Evolutionary conservation across 2,797 vertebrate genomes (phyloP).

Genomic region (Petrocephalus sullivani): DNA sequence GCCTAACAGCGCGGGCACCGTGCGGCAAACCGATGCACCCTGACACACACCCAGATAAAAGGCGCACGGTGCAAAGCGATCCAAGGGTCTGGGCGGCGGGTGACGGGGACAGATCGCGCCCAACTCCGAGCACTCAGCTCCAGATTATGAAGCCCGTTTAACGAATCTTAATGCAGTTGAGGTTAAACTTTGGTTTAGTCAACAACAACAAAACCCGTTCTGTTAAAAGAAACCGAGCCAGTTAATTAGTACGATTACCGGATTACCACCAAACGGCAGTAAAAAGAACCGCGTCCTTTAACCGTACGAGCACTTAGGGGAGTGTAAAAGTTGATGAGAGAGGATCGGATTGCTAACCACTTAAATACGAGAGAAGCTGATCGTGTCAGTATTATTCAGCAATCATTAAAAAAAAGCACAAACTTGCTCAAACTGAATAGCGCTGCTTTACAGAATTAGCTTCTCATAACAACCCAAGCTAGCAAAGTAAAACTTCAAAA

Average conservation of each 20-base stretch:
- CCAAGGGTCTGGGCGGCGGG: too few species aligned
- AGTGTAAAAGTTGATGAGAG: background rate
- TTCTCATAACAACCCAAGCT: constrained; percentile 2
- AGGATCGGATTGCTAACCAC: background rate
- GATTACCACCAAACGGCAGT: background rate
- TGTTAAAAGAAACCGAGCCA: background rate
- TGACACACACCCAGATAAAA: too few species aligned
- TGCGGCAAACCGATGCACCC: too few species aligned
- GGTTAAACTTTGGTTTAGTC: too few species aligned
- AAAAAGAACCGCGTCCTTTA: background rate
- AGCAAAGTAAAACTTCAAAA: constrained; percentile 17
- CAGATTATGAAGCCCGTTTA: too few species aligned
- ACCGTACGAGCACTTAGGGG: background rate
- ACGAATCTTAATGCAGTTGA: too few species aligned
- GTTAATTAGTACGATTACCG: background rate
- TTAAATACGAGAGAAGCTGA: background rate
- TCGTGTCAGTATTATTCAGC: background rate
- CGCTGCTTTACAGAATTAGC: background rate
- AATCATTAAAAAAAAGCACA: background rate
- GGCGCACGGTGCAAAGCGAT: too few species aligned
- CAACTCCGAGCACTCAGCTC: too few species aligned
- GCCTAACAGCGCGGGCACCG: too few species aligned
- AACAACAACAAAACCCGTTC: too few species aligned
- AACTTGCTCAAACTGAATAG: background rate
- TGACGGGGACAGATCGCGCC: too few species aligned